phyloP scores from a whole-genome alignment of 1,140 invertebrate species.

The Fopius arisanus region DNA sequence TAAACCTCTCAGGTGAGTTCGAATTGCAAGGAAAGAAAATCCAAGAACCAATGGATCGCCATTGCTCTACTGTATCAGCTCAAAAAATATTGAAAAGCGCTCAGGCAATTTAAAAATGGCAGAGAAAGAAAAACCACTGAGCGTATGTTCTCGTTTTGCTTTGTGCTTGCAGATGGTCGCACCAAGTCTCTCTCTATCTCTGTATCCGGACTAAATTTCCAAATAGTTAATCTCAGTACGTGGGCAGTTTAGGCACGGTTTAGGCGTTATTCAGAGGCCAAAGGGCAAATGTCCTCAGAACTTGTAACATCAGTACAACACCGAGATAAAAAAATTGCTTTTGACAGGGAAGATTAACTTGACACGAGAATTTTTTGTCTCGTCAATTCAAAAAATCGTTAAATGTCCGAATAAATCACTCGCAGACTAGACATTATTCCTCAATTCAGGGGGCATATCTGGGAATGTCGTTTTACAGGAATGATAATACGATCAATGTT shows the following conservation, averaged over 20 bases:
- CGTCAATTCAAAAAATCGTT: too few species aligned
- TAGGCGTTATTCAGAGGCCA: slow-evolving; percentile 44
- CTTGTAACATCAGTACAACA: neutral
- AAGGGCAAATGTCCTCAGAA: neutral
- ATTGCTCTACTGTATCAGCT: slow-evolving; percentile 23
- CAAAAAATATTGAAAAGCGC: too few species aligned
- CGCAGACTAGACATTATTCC: too few species aligned
- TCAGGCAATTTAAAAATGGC: slow-evolving; percentile 56
- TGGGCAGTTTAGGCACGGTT: slow-evolving; percentile 62
- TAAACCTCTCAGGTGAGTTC: neutral
- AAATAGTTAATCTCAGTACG: slow-evolving; percentile 51
- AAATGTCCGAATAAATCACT: too few species aligned
- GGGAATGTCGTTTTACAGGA: too few species aligned
- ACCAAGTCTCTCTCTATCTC: slow-evolving; percentile 53
- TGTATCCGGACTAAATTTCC: slow-evolving; percentile 30
- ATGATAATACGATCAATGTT: too few species aligned
- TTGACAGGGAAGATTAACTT: too few species aligned
- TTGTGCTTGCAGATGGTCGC: slow-evolving; percentile 66
- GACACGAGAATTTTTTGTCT: too few species aligned
- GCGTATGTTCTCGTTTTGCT: slow-evolving; percentile 63
- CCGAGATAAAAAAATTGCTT: too few species aligned
- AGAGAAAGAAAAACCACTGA: slow-evolving; percentile 62
- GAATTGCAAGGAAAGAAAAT: slow-evolving; percentile 4
- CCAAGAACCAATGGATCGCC: slow-evolving; percentile 15
- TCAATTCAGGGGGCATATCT: too few species aligned